These are phyloP conservation scores for Leptarthrus brevirostris DNA, from an alignment of 2,888 invertebrate species.

Conservation along the genomic window DNA sequence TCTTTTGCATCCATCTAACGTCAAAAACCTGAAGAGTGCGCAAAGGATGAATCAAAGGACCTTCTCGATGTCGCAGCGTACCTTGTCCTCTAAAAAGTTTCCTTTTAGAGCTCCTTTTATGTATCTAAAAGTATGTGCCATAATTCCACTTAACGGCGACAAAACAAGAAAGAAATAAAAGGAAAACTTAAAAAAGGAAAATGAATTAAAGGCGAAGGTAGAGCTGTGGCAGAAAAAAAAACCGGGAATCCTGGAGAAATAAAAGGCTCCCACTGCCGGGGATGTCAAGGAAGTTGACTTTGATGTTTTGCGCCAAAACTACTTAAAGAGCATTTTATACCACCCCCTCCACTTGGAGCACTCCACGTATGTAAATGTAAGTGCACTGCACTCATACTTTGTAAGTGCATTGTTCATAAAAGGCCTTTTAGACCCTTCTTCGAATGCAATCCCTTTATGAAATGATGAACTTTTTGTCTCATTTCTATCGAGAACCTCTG, in stretches of 20 bases:
- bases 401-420: conserved; percentile 7
- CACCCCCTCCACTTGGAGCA: conserved; percentile 1
- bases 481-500: not conserved
- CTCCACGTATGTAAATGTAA: conserved; percentile 35
- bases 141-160: conserved; percentile 31
- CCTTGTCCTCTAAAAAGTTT: conserved; percentile 35
- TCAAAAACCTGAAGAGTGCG: conserved; percentile 16
- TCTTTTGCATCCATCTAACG: conserved; percentile 23
- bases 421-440: conserved; percentile 7
- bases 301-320: conserved; percentile 49
- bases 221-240: not conserved
- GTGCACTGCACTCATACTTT: conserved; percentile 18
- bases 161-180: conserved; percentile 42
- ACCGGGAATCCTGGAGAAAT: not conserved
- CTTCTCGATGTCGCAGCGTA: conserved; percentile 13
- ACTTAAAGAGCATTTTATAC: conserved; percentile 45
- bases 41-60: conserved; percentile 41
- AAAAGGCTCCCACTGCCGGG: conserved; percentile 32
- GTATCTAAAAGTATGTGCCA: conserved; percentile 32
- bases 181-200: conserved; percentile 39
- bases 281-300: conserved; percentile 43
- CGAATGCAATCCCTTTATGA: not conserved
- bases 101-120: conserved; percentile 42
- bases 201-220: conserved; percentile 18
- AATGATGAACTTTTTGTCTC: not conserved